Evolutionary conservation across 2,797 vertebrate species (phyloP).

Genomic region (Hozukius guyotensis): DNA sequence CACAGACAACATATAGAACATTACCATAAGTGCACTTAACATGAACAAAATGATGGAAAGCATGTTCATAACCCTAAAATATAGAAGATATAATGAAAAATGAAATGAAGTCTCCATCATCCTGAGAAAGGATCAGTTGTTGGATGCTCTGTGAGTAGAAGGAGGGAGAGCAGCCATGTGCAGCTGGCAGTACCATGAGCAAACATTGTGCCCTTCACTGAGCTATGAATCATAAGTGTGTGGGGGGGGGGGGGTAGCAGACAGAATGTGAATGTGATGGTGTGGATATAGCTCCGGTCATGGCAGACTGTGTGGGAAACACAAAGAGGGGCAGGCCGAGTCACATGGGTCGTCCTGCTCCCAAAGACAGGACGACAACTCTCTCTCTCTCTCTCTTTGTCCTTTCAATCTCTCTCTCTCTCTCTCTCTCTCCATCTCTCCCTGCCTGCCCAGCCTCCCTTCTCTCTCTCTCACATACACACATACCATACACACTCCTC

Average conservation of each 20-base stretch:
- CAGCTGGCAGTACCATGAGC: slow-evolving; percentile 69
- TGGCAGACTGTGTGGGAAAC: slow-evolving; percentile 85
- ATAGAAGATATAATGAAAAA: slow-evolving; percentile 6
- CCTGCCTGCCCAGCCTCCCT: background rate
- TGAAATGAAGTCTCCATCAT: slow-evolving; percentile 15
- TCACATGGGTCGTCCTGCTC: slow-evolving; percentile 82
- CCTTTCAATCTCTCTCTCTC: background rate
- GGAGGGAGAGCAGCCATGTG: slow-evolving; percentile 38
- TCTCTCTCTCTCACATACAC: background rate
- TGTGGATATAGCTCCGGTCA: slow-evolving; percentile 76
- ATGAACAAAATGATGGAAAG: slow-evolving; percentile 29
- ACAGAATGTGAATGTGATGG: slow-evolving; percentile 72
- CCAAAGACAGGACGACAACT: slow-evolving; percentile 65
- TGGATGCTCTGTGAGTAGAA: background rate
- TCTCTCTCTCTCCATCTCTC: background rate
- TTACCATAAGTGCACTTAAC: slow-evolving; percentile 13
- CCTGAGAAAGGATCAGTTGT: slow-evolving; percentile 30
- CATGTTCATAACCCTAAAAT: slow-evolving; percentile 1
- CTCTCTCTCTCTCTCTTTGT: slow-evolving; percentile 11
- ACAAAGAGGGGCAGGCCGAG: slow-evolving; percentile 79
- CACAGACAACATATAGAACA: slow-evolving; percentile 13
- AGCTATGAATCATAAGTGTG: slow-evolving; percentile 72
- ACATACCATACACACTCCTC: background rate
- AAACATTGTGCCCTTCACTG: slow-evolving; percentile 69
- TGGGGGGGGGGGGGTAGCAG: slow-evolving; percentile 57